phyloP scores from a whole-genome alignment of 2,113 vertebrate genomes.

The Phrynosoma platyrhinos region DNA sequence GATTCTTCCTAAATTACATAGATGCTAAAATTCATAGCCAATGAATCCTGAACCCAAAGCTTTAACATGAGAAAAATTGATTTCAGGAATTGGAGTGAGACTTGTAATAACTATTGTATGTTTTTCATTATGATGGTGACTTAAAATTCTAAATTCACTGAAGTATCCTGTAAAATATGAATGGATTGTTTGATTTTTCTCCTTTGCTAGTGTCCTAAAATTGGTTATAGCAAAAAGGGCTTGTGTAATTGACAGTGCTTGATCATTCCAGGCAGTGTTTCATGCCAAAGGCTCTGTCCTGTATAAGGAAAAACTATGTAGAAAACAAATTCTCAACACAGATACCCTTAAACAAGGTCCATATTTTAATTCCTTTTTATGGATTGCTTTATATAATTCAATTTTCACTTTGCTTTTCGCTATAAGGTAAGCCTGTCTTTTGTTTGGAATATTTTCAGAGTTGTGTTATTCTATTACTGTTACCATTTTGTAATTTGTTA shows the following conservation, averaged over 20 bases:
- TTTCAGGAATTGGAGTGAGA: constrained; percentile 16
- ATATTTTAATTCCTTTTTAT: constrained; percentile 43
- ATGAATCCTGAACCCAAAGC: constrained; percentile 1
- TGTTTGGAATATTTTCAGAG: constrained; percentile 22
- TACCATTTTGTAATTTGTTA: too few relatives aligned
- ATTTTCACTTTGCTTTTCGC: constrained; percentile 64
- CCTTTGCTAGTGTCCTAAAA: constrained; percentile 59
- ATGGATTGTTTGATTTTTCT: constrained; percentile 36
- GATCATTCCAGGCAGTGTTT: constrained; percentile 51
- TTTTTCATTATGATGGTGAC: constrained; percentile 16
- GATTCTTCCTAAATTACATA: neutral
- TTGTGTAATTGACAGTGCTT: constrained; percentile 65
- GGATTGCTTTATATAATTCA: constrained; percentile 38
- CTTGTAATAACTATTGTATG: constrained; percentile 48
- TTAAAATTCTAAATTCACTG: constrained; percentile 45
- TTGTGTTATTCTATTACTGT: neutral
- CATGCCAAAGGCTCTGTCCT: constrained; percentile 47
- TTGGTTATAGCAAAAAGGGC: constrained; percentile 66
- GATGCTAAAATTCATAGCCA: neutral
- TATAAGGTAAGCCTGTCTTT: constrained; percentile 72
- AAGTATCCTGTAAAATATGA: constrained; percentile 50
- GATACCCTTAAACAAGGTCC: constrained; percentile 63
- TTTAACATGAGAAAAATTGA: neutral
- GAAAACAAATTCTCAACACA: constrained; percentile 56
- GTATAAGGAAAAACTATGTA: constrained; percentile 13